Percentiles rank a stretch among this genome's conserved stretches.
These are phyloP conservation scores for Antidorcas marsupialis DNA, from an alignment of 2,113 vertebrate genomes.

Conservation along the genomic window DNA sequence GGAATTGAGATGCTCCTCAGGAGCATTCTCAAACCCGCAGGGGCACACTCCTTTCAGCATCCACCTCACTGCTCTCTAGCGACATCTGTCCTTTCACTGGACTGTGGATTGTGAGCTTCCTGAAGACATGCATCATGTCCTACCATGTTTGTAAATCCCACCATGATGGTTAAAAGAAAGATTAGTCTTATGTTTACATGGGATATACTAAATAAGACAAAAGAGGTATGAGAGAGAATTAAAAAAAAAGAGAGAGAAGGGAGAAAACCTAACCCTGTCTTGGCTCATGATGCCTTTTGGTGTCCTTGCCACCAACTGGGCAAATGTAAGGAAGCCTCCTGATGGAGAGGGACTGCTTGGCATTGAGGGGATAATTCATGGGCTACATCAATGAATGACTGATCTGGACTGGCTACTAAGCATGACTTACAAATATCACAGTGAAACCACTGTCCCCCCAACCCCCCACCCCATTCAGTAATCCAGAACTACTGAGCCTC, in stretches of 20 bases:
- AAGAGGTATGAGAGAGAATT: not conserved
- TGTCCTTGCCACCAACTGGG: not conserved
- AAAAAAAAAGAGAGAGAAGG: not conserved
- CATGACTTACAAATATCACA: not conserved
- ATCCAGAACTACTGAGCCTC: not conserved
- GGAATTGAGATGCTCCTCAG: not conserved
- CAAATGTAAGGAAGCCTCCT: not conserved
- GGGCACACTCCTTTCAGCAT: fast-evolving
- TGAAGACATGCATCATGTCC: not conserved
- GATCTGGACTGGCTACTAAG: not conserved
- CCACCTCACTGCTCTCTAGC: too few species aligned
- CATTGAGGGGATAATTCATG: not conserved
- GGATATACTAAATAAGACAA: not conserved
- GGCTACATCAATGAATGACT: not conserved
- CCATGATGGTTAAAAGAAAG: not conserved
- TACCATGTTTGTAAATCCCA: not conserved
- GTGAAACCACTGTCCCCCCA: not conserved
- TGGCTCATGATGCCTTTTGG: not conserved
- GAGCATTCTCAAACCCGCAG: not conserved
- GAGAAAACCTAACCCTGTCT: not conserved
- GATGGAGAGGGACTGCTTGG: not conserved
- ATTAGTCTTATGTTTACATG: not conserved
- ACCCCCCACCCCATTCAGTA: not conserved
- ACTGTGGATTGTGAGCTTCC: not conserved
- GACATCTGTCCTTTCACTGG: not conserved